phyloP scores from a whole-genome alignment of 2,797 vertebrate species.

The Phoxinus dragarum region DNA sequence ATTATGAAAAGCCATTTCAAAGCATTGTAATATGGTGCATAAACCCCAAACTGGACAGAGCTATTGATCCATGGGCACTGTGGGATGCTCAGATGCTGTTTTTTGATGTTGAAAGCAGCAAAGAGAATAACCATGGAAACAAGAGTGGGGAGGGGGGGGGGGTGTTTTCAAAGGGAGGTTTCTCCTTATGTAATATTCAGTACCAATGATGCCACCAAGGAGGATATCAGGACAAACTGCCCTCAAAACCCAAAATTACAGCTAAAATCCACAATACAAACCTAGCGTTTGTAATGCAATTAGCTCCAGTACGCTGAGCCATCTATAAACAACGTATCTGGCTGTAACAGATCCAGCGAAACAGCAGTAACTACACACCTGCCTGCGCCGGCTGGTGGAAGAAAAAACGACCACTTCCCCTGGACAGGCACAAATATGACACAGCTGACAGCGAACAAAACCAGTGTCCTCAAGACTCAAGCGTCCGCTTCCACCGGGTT shows the following conservation, averaged over 20 bases:
- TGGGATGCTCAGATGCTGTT: conserved; percentile 29
- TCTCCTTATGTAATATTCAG: conserved; percentile 37
- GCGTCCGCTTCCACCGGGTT: conserved; percentile 9
- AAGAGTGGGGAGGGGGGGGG: not conserved
- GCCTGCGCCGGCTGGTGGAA: conserved; percentile 6
- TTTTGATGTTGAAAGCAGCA: conserved; percentile 52
- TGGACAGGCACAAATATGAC: conserved; percentile 45
- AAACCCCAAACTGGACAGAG: not conserved
- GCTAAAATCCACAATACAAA: not conserved
- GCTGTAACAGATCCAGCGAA: not conserved
- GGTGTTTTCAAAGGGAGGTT: conserved; percentile 35
- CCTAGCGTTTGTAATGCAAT: conserved; percentile 10
- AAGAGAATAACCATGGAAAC: conserved; percentile 58
- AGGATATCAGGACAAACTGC: conserved; percentile 9
- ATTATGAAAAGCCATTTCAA: not conserved
- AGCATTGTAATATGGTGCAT: conserved; percentile 2
- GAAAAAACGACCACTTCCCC: conserved; percentile 18
- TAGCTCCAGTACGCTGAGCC: not conserved
- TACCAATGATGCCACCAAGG: conserved; percentile 11
- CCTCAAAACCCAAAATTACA: not conserved
- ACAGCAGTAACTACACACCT: conserved; percentile 32
- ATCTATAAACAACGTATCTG: not conserved
- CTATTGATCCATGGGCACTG: conserved; percentile 39
- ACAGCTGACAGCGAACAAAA: conserved; percentile 52
- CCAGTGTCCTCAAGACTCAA: conserved; percentile 38